Conservation (phyloP, 2,113 vertebrate species). For the Leptocoma aspasia region DNA sequence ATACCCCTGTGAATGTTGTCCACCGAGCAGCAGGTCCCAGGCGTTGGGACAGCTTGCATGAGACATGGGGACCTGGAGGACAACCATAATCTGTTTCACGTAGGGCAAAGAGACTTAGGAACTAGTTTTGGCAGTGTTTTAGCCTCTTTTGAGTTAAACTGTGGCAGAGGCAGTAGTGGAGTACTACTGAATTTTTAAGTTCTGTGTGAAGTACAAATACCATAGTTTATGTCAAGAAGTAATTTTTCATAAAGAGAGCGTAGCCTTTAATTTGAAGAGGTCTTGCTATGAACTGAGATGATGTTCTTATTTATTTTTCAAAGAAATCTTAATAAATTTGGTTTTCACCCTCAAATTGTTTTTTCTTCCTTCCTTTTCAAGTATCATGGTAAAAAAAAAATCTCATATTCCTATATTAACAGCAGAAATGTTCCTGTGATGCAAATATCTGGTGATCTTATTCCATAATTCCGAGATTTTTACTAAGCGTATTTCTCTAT, state of each 20-base stretch:
- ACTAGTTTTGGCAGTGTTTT: neutral
- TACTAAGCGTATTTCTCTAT: neutral
- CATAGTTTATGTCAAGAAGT: neutral
- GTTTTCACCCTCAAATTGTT: accelerated
- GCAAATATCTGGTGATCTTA: neutral
- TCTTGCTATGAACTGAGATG: neutral
- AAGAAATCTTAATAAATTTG: neutral
- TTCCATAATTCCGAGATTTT: neutral
- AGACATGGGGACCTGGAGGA: neutral
- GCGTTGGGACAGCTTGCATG: neutral
- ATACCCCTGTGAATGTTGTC: neutral
- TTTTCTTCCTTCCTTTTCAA: neutral
- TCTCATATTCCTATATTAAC: neutral
- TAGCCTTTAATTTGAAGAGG: neutral
- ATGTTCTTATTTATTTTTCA: neutral
- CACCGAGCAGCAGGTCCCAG: neutral
- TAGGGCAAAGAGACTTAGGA: neutral
- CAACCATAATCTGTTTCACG: accelerated
- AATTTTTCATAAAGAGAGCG: neutral
- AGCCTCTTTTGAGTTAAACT: neutral
- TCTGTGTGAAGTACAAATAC: neutral
- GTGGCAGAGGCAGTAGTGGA: neutral
- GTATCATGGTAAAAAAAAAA: neutral
- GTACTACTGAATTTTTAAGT: neutral
- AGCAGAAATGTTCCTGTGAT: neutral